phyloP scores from a whole-genome alignment of 2,797 vertebrate species.

The Pachyuromys duprasi region DNA sequence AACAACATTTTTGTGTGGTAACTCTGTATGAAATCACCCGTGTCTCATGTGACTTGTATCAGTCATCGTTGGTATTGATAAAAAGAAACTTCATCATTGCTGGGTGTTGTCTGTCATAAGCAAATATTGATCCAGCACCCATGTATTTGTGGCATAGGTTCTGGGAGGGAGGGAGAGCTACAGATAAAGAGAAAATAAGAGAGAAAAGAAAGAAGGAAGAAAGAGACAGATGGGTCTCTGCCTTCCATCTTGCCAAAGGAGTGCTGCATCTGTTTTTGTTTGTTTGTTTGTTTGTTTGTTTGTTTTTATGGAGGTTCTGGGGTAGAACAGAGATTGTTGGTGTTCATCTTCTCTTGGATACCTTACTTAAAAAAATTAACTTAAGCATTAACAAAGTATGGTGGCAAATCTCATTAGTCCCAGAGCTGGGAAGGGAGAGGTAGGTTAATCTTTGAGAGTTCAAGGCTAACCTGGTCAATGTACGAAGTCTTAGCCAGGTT shows the following conservation, averaged over 20 bases:
- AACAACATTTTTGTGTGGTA: background rate
- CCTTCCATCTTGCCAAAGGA: background rate
- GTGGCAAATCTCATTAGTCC: background rate
- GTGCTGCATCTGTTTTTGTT: background rate
- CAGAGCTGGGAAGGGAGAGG: background rate
- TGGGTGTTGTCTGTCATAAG: constrained; percentile 11
- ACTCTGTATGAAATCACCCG: background rate
- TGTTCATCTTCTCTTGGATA: background rate
- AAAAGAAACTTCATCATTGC: background rate
- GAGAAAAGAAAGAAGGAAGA: background rate
- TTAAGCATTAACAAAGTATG: background rate
- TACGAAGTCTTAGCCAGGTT: background rate
- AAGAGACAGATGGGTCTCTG: background rate
- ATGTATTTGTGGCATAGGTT: background rate
- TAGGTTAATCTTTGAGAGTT: background rate
- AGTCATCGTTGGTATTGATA: background rate
- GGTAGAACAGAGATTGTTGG: background rate
- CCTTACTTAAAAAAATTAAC: background rate
- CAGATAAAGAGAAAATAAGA: background rate
- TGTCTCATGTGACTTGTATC: background rate
- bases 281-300: background rate
- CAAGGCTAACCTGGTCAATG: background rate
- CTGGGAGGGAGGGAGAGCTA: background rate
- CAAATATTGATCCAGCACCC: constrained; percentile 25
- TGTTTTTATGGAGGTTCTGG: background rate